phyloP scores from a whole-genome alignment of 2,113 vertebrate species.

The Poicephalus gulielmi region DNA sequence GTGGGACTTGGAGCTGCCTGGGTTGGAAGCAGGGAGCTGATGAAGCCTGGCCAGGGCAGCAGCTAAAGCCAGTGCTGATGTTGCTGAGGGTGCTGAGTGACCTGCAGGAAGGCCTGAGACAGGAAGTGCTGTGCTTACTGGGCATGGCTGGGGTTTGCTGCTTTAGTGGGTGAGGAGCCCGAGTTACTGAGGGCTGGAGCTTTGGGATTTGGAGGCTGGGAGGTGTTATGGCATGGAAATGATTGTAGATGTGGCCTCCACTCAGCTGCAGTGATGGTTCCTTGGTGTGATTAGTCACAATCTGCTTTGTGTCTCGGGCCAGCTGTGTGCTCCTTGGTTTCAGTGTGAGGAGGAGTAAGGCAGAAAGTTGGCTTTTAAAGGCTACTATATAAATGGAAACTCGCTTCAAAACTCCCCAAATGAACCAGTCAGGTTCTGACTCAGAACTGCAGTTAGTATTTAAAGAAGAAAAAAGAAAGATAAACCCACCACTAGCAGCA shows the following conservation, averaged over 20 bases:
- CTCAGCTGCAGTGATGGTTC: neutral
- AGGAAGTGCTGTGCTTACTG: neutral
- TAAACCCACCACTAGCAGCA: slow-evolving; percentile 10
- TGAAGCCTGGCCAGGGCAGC: neutral
- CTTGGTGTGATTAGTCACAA: neutral
- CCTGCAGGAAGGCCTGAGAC: neutral
- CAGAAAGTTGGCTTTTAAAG: slow-evolving; percentile 43
- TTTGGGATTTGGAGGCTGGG: neutral
- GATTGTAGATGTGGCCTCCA: neutral
- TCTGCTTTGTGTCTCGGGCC: slow-evolving; percentile 14
- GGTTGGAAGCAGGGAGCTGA: neutral
- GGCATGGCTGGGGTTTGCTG: neutral
- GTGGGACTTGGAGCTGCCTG: neutral
- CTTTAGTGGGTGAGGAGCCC: neutral
- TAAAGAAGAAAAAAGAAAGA: neutral
- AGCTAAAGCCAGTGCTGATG: neutral
- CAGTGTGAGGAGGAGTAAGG: slow-evolving; percentile 36
- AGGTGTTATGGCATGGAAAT: neutral
- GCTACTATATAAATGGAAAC: slow-evolving; percentile 69
- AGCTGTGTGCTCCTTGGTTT: slow-evolving; percentile 15
- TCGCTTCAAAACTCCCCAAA: slow-evolving; percentile 39
- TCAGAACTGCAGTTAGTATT: slow-evolving; percentile 76
- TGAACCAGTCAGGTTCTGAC: slow-evolving; percentile 67
- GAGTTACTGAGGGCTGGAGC: neutral
- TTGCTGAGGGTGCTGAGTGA: neutral